phyloP scores from a whole-genome alignment of 2,888 invertebrate genomes.

The Acrobasis consociella region DNA sequence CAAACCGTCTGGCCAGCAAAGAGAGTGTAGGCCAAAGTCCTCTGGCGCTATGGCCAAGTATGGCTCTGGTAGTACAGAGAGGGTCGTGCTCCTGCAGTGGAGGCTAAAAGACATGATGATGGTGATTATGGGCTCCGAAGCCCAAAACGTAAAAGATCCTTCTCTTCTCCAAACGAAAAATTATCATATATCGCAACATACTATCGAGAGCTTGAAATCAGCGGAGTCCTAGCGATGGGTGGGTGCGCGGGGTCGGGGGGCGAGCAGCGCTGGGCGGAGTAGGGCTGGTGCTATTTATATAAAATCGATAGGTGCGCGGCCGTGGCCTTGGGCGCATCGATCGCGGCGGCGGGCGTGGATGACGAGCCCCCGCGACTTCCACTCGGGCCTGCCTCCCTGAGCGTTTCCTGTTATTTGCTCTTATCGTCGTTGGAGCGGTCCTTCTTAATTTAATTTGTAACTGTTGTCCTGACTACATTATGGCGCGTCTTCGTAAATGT shows the following conservation, averaged over 20 bases:
- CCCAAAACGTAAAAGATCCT: too few species aligned
- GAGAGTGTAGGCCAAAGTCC: too few species aligned
- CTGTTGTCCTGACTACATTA: too few species aligned
- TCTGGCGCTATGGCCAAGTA: too few species aligned
- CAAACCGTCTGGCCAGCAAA: too few species aligned
- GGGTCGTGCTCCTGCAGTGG: too few species aligned
- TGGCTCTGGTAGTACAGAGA: too few species aligned
- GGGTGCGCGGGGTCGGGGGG: constrained; percentile 28
- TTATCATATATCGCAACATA: background rate
- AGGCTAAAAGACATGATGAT: too few species aligned
- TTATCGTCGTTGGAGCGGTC: background rate
- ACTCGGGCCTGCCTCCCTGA: background rate
- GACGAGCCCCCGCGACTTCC: constrained; percentile 67
- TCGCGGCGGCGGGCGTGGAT: constrained; percentile 53
- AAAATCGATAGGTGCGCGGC: constrained; percentile 72
- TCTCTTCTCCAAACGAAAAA: too few species aligned
- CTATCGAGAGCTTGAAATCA: background rate
- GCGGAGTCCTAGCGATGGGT: constrained; percentile 19
- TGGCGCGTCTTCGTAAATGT: too few species aligned
- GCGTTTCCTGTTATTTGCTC: background rate
- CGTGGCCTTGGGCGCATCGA: constrained; percentile 79
- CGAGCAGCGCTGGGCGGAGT: constrained; percentile 35
- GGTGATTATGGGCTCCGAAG: too few species aligned
- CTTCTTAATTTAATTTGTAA: background rate
- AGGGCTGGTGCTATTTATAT: constrained; percentile 75